phyloP scores from a whole-genome alignment of 2,113 vertebrate species.

The Platycercus adscitus region DNA sequence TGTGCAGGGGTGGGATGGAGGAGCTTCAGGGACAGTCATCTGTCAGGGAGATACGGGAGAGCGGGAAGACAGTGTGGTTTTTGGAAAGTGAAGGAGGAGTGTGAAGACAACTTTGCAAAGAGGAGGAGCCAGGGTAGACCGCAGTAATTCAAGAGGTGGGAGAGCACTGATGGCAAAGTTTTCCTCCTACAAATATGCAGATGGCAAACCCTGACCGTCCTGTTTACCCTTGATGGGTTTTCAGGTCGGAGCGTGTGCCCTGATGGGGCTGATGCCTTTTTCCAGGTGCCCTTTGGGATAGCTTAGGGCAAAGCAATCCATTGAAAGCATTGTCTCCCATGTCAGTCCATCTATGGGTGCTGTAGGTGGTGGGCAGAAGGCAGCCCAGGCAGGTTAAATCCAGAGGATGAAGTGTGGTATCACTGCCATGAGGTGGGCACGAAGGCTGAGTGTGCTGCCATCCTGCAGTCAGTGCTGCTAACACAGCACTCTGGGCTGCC shows the following conservation, averaged over 20 bases:
- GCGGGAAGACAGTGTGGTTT: neutral
- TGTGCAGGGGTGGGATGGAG: accelerated
- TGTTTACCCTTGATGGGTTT: neutral
- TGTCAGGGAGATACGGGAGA: neutral
- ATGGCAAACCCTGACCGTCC: neutral
- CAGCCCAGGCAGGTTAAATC: neutral
- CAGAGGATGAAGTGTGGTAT: neutral
- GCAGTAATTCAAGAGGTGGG: neutral
- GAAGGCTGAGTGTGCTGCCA: neutral
- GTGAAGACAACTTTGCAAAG: neutral
- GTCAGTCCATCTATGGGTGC: neutral
- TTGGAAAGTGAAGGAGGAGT: neutral
- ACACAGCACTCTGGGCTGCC: neutral
- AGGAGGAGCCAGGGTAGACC: neutral
- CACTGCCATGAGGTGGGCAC: neutral
- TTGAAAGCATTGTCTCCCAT: neutral
- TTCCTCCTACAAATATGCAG: neutral
- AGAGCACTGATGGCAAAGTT: neutral
- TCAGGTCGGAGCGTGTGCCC: neutral
- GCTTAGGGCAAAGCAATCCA: neutral
- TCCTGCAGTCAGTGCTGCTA: neutral
- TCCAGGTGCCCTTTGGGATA: neutral
- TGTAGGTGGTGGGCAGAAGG: neutral
- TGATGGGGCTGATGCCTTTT: neutral
- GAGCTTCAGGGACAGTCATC: neutral